Conservation (phyloP, 2,797 vertebrate species). For the Crocidura indochinensis region DNA sequence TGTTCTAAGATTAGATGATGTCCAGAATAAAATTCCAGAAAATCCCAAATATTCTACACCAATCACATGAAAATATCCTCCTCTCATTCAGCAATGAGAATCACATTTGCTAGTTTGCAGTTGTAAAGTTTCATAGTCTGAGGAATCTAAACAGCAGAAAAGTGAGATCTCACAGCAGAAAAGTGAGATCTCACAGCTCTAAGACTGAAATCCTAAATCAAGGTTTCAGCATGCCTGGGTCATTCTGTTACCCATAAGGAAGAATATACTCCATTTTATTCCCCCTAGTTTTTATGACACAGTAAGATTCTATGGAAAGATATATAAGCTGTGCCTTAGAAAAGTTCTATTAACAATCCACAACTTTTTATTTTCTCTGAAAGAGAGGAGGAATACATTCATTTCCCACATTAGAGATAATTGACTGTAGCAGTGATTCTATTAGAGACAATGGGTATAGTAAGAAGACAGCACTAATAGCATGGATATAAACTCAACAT, state of each 20-base stretch:
- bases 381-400: not conserved
- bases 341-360: not conserved
- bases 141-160: not conserved
- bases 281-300: not conserved
- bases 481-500: not conserved
- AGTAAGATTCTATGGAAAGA: not conserved
- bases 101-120: not conserved
- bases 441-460: not conserved
- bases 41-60: not conserved
- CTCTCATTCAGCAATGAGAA: not conserved
- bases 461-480: not conserved
- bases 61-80: not conserved
- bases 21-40: constrained; percentile 40
- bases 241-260: too few species aligned
- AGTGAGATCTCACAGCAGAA: not conserved
- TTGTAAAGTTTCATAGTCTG: not conserved
- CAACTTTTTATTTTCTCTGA: not conserved
- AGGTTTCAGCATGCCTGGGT: fast-evolving
- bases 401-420: constrained; percentile 1
- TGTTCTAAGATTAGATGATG: not conserved
- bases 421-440: not conserved
- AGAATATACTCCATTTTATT: too few species aligned
- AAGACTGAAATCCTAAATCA: not conserved
- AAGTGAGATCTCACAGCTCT: not conserved
- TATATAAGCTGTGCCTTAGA: not conserved